phyloP scores from a whole-genome alignment of 2,888 invertebrate genomes.

The Limnephilus marmoratus region DNA sequence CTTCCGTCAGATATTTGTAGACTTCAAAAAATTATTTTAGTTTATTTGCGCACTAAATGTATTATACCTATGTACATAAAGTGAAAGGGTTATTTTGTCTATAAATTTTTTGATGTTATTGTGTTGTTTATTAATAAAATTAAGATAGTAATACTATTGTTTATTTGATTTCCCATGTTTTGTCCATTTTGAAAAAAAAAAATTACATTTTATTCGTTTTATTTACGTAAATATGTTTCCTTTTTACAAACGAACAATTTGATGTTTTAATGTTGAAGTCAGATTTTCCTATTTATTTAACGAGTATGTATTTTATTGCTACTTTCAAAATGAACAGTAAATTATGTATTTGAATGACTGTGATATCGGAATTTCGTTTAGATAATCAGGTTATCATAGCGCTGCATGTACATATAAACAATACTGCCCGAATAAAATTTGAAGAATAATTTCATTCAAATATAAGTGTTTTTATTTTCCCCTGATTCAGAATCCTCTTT shows the following conservation, averaged over 20 bases:
- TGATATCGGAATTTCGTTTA: not conserved
- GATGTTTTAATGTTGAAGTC: not conserved
- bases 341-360: not conserved
- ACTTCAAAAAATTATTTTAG: constrained; percentile 31
- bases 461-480: not conserved
- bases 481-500: not conserved
- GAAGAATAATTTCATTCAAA: not conserved
- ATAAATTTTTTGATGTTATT: constrained; percentile 50
- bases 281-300: not conserved
- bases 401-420: not conserved
- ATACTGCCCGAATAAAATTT: not conserved
- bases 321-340: not conserved
- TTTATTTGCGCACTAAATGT: constrained; percentile 36
- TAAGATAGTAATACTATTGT: not conserved
- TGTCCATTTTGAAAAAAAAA: not conserved
- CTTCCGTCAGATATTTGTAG: constrained; percentile 36
- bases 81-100: constrained; percentile 53
- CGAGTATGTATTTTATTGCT: not conserved
- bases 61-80: constrained; percentile 49
- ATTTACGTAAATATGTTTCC: not conserved
- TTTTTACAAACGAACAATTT: not conserved
- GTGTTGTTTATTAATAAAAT: constrained; percentile 39
- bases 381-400: not conserved
- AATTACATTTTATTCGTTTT: not conserved
- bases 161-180: constrained; percentile 5